phyloP scores from a whole-genome alignment of 2,888 invertebrate genomes.

The Masnerella sp. region DNA sequence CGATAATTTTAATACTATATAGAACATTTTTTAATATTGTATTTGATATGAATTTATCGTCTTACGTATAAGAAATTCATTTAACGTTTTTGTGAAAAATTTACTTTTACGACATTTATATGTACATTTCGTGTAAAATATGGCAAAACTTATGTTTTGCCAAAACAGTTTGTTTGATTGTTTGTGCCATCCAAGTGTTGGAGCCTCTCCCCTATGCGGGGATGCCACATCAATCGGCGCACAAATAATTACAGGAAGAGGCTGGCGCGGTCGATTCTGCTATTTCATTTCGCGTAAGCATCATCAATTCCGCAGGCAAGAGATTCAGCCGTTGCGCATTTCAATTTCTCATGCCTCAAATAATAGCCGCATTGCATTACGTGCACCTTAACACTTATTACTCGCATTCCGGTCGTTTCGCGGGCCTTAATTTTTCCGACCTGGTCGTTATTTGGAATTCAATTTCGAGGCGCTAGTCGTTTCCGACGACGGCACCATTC shows the following conservation, averaged over 20 bases:
- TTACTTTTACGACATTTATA: too few relatives aligned
- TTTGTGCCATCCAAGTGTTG: too few relatives aligned
- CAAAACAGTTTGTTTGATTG: too few relatives aligned
- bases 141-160: too few relatives aligned
- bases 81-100: too few relatives aligned
- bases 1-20: too few relatives aligned
- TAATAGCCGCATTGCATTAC: conserved; percentile 37
- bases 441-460: conserved; percentile 44
- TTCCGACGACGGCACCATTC: conserved; percentile 10
- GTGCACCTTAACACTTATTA: conserved; percentile 41
- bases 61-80: too few relatives aligned
- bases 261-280: conserved; percentile 17
- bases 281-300: conserved; percentile 51
- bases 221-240: conserved; percentile 32
- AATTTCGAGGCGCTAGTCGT: conserved; percentile 17
- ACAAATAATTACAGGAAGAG: conserved; percentile 44
- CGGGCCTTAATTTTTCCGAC: conserved; percentile 17
- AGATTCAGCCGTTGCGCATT: conserved; percentile 25
- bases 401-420: conserved; percentile 33
- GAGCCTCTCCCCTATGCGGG: too few relatives aligned
- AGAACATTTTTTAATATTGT: too few relatives aligned
- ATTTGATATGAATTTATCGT: too few relatives aligned
- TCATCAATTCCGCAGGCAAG: conserved; percentile 34
- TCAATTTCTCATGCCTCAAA: conserved; percentile 37
- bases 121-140: too few relatives aligned